These are phyloP conservation scores for Anagrus nilaparvatae DNA, from an alignment of 1,140 invertebrate species.

Conservation along the genomic window DNA sequence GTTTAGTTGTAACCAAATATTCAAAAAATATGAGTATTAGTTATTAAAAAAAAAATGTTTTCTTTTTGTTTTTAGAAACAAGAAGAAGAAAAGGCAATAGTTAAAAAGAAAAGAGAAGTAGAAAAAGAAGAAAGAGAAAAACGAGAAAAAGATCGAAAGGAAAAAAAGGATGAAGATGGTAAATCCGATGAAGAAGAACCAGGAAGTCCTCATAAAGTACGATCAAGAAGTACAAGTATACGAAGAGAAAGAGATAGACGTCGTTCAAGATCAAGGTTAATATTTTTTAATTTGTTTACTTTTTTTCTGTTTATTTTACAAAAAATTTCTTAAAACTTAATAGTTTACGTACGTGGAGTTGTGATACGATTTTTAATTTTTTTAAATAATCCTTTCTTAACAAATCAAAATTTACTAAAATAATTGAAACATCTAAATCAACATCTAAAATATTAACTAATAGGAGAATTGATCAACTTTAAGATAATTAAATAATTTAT, in stretches of 20 bases:
- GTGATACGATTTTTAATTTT: no score
- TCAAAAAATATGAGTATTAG: neutral
- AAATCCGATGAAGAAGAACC: conserved; percentile 35
- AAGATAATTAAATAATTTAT: no score
- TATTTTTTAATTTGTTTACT: no score
- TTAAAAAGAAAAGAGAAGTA: conserved; percentile 45
- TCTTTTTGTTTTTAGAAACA: conserved; percentile 51
- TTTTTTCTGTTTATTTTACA: neutral
- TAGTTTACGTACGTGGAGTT: no score
- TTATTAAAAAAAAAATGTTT: conserved; percentile 8
- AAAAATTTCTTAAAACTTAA: no score
- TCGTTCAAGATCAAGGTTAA: conserved; percentile 43
- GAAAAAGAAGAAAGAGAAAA: conserved; percentile 40
- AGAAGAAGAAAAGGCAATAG: conserved; percentile 52
- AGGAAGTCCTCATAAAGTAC: conserved; percentile 37
- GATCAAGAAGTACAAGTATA: conserved; percentile 30
- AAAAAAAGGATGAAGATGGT: conserved; percentile 29
- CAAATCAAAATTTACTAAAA: no score
- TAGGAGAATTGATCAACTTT: no score
- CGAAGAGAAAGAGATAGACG: conserved; percentile 38
- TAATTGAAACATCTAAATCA: no score
- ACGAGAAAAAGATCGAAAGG: conserved; percentile 32
- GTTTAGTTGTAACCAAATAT: no score
- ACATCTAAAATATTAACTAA: no score
- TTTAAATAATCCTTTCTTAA: no score